Percentiles rank a stretch among this genome's conserved stretches.
These are phyloP conservation scores for Pardalotus punctatus DNA, from an alignment of 2,113 vertebrate species.

Conservation along the genomic window DNA sequence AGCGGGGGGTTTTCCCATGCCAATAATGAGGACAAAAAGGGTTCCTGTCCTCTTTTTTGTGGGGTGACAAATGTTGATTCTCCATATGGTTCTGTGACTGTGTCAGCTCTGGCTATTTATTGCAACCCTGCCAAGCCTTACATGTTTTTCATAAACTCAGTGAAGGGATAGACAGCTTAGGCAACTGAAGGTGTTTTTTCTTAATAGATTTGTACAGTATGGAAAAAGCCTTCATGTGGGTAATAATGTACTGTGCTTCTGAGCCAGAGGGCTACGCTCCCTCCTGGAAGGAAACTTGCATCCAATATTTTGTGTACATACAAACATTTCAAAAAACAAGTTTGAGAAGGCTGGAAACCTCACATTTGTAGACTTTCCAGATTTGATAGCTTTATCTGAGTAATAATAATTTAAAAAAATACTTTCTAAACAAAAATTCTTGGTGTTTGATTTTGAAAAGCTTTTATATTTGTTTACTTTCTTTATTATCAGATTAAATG, in stretches of 20 bases:
- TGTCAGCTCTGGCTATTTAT: background rate
- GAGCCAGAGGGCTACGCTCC: accelerated
- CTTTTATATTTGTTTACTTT: background rate
- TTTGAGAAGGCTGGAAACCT: background rate
- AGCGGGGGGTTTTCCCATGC: accelerated
- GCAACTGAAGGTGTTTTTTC: background rate
- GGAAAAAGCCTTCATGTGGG: background rate
- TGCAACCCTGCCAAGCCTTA: background rate
- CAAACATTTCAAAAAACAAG: background rate
- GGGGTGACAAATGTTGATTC: background rate
- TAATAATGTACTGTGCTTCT: background rate
- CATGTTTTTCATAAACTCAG: background rate
- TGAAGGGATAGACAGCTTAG: background rate
- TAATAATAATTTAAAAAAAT: background rate
- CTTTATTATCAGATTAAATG: background rate
- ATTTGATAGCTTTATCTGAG: background rate
- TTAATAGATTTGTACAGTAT: background rate
- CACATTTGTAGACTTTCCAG: background rate
- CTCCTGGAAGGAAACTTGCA: background rate
- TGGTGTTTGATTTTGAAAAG: background rate
- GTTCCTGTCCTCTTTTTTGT: background rate
- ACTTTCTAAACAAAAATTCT: background rate
- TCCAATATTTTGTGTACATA: background rate
- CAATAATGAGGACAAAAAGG: background rate
- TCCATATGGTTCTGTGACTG: background rate